phyloP scores from a whole-genome alignment of 1,140 invertebrate genomes.

The Drosophila pectinifera region DNA sequence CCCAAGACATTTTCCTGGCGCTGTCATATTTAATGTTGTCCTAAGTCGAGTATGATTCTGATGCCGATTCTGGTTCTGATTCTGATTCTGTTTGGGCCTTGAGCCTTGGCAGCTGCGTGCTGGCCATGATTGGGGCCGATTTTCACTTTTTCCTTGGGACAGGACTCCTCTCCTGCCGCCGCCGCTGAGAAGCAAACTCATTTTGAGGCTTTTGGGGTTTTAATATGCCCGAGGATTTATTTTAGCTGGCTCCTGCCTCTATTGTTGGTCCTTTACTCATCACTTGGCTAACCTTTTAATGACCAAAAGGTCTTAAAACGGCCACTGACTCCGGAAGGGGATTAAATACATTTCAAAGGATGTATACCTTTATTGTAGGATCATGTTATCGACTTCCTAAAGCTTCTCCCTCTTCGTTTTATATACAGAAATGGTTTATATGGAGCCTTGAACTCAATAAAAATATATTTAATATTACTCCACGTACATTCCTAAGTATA shows the following conservation, averaged over 20 bases:
- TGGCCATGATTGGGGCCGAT: too few species aligned
- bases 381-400: too few species aligned
- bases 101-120: slow-evolving; percentile 16
- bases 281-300: slow-evolving; percentile 14
- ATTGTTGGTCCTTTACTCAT: background rate
- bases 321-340: background rate
- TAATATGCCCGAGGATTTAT: slow-evolving; percentile 63
- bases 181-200: slow-evolving; percentile 27
- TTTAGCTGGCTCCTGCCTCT: background rate
- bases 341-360: too few species aligned
- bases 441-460: too few species aligned
- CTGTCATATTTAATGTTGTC: slow-evolving; percentile 43
- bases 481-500: too few species aligned
- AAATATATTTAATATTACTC: too few species aligned
- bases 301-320: background rate
- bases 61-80: slow-evolving; percentile 46
- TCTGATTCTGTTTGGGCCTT: slow-evolving; percentile 31
- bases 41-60: too few species aligned
- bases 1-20: background rate
- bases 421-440: too few species aligned
- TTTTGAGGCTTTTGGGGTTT: slow-evolving; percentile 50
- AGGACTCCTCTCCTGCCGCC: too few species aligned
- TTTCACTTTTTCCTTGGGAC: slow-evolving; percentile 48
- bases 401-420: too few species aligned
- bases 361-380: too few species aligned